phyloP scores from a whole-genome alignment of 2,888 invertebrate species.

The Drosophila hamatofila region DNA sequence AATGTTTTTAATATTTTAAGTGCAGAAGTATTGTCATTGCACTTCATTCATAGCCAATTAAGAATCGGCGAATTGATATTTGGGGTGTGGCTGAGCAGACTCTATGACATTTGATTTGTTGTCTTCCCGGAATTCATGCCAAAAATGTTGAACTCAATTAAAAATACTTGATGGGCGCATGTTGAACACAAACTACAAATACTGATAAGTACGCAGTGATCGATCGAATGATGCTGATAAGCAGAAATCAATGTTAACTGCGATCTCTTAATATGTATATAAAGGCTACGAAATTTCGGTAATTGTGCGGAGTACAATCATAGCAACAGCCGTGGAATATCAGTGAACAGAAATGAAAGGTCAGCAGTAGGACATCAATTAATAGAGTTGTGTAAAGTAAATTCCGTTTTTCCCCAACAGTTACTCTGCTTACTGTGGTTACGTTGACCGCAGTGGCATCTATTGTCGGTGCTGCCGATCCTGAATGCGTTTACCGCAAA shows the following conservation, averaged over 20 bases:
- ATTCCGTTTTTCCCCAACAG: conserved; percentile 37
- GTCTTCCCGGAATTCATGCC: conserved; percentile 60
- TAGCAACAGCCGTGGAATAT: conserved; percentile 61
- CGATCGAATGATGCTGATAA: conserved; percentile 54
- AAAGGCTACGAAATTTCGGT: conserved; percentile 56
- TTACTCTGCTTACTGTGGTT: conserved; percentile 76
- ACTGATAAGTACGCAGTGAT: conserved; percentile 51
- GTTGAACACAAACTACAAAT: conserved; percentile 51
- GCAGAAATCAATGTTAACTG: conserved; percentile 25
- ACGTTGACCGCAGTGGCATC: conserved; percentile 66
- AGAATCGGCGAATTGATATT: conserved; percentile 21
- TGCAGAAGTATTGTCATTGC: conserved; percentile 10
- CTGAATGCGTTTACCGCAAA: conserved; percentile 78
- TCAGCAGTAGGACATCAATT: conserved; percentile 26
- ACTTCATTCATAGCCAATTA: conserved; percentile 46
- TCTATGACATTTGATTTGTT: conserved; percentile 19
- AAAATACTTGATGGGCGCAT: conserved; percentile 53
- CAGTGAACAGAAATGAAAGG: conserved; percentile 67
- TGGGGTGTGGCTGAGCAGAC: conserved; percentile 52
- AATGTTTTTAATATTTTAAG: background rate
- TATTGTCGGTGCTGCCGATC: conserved; percentile 70
- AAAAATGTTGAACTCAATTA: conserved; percentile 69
- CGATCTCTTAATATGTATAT: conserved; percentile 46
- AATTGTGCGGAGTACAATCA: conserved; percentile 65
- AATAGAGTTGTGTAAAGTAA: background rate